A percentile compares a stretch with the other conserved stretches of the same genome.
phyloP scores from a whole-genome alignment of 2,113 vertebrate species.

The Zosterops borbonicus region DNA sequence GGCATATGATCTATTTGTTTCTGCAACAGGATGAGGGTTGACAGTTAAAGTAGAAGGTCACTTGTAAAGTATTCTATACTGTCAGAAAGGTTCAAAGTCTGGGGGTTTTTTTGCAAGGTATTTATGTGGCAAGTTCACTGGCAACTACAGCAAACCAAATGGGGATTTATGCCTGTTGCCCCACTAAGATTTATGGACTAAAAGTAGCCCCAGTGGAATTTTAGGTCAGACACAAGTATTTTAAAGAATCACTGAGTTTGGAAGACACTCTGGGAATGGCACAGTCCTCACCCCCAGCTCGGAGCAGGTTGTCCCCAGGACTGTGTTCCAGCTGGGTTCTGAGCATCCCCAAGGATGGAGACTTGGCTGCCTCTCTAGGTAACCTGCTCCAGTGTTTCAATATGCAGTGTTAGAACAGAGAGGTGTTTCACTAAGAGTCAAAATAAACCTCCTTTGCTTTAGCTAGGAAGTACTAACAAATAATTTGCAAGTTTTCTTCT shows the following conservation, averaged over 20 bases:
- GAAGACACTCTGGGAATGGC: not conserved
- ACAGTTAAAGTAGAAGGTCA: not conserved
- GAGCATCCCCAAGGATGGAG: not conserved
- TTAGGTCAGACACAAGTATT: not conserved
- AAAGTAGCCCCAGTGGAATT: not conserved
- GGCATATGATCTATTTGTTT: not conserved
- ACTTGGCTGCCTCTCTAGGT: not conserved
- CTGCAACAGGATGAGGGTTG: not conserved
- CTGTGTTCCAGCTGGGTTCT: not conserved
- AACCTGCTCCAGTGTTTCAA: not conserved
- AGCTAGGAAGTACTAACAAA: not conserved
- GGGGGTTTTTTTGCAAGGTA: not conserved
- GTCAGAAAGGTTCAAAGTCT: not conserved
- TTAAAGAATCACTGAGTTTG: not conserved
- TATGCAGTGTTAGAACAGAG: not conserved
- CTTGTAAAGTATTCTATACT: not conserved
- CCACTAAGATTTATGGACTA: not conserved
- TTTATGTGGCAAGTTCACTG: not conserved
- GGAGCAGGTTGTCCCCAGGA: not conserved
- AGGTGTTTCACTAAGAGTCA: not conserved
- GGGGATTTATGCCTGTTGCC: rapidly evolving
- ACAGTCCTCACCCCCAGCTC: not conserved
- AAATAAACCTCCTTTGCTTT: not conserved
- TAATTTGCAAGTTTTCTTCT: not conserved
- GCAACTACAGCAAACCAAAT: not conserved